Evolutionary conservation across 2,113 vertebrate genomes (phyloP).

Genomic region (Baryphthengus martii): DNA sequence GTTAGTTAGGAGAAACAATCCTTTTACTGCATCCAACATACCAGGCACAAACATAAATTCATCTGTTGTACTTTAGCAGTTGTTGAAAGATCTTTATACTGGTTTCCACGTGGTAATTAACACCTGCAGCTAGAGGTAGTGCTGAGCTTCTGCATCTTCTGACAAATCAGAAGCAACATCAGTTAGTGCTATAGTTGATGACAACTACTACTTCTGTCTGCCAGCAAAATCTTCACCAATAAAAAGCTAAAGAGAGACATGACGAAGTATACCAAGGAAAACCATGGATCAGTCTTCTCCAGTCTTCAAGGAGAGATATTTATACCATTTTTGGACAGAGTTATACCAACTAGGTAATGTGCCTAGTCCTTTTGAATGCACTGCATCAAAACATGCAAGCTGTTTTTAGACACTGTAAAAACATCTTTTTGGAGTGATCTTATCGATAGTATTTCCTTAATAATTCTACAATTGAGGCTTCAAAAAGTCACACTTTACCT

Average conservation of each 20-base stretch:
- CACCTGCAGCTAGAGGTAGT: background rate
- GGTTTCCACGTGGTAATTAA: background rate
- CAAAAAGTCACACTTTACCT: conserved; percentile 71
- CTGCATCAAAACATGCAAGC: background rate
- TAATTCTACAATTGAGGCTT: background rate
- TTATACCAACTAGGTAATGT: background rate
- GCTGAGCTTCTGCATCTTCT: background rate
- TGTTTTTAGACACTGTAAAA: background rate
- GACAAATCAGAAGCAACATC: background rate
- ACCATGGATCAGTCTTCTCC: background rate
- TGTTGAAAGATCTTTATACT: background rate
- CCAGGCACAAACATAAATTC: background rate
- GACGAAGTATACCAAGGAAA: background rate
- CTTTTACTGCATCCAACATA: background rate
- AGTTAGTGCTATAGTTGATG: background rate
- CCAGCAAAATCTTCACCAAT: background rate
- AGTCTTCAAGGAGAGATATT: background rate
- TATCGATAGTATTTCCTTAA: background rate
- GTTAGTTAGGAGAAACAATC: background rate
- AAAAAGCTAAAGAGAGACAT: background rate
- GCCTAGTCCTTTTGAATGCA: background rate
- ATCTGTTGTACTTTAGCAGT: background rate
- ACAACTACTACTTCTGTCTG: background rate
- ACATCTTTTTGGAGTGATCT: background rate
- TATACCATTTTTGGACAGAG: background rate